Evolutionary conservation across 1,140 invertebrate genomes (phyloP), one percentile per base, ranked within the genome.

Genomic region (Matsumurasca onukii): DNA sequence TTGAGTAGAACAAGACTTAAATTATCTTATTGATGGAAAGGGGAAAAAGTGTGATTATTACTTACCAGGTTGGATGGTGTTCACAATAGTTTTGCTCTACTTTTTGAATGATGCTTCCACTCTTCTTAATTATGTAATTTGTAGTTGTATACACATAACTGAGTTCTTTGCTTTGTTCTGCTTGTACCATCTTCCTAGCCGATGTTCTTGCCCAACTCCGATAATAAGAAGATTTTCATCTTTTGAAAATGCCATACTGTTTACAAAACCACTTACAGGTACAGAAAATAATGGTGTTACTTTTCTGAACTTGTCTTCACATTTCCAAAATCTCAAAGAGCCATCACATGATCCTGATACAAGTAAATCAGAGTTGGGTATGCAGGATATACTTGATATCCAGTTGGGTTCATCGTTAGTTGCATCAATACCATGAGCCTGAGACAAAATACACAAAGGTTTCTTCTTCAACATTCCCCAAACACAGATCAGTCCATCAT

Each of bases 401-500:
- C 96, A 98, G 74, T 91, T 86, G 0, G 91, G 85, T 70, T 89
- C 81, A 9, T 80, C 80, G 76, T 89, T 91, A n/a, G 77, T 78
- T 31, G 78, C 71, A 72, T 85, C 80, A 22, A 72, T 73, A 0
- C 91, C 92, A 80, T 98, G 95, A n/a, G 94, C 94, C 74, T 87
- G 79, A 30, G 78, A 71, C 1, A 92, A 78, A n/a, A 80, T 85
- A 73, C 83, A 88, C 2, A 95, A 75, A 3, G 96, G 93, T 78
- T 96, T 97, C 80, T 98, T 98, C 78, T 97, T 97, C 66, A 89
- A 80, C 5, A 87, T 86, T 75, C 90, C 89, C 96, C 97, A 99
- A 3, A 98, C 72, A 75, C 88, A 89, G 2, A 98, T 76, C 20
- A 87, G 86, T 81, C 97, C 97, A 83, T 97, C 92, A 77, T 95